Evolutionary conservation across 2,797 vertebrate genomes (phyloP).

Genomic region (Gymnothorax javanicus): DNA sequence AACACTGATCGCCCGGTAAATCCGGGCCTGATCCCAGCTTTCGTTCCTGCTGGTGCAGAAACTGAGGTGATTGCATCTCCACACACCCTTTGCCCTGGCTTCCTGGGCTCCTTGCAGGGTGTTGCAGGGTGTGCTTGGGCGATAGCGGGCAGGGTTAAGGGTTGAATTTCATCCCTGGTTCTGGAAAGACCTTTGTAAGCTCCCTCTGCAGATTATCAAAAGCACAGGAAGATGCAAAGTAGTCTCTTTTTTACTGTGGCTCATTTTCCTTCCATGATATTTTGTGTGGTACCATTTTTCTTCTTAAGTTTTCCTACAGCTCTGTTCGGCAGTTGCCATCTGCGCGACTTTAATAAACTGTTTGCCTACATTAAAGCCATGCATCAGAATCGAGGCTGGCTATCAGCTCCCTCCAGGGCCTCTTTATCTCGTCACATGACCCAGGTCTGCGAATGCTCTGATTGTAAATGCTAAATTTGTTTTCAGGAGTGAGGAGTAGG

Average conservation of each 20-base stretch:
- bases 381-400: not conserved
- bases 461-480: constrained; percentile 13
- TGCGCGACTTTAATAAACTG: constrained; percentile 29
- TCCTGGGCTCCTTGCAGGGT: no score
- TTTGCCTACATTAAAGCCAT: constrained; percentile 15
- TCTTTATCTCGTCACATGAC: constrained; percentile 6
- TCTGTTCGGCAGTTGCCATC: constrained; percentile 13
- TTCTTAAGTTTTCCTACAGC: not conserved
- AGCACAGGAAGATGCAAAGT: not conserved
- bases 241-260: constrained; percentile 15
- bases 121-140: not conserved
- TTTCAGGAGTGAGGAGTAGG: not conserved
- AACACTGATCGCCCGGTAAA: not conserved
- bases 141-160: constrained; percentile 47
- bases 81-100: not conserved
- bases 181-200: constrained; percentile 15
- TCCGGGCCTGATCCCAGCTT: not conserved
- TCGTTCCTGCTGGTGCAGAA: not conserved
- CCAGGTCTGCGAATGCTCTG: not conserved
- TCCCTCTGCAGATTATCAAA: constrained; percentile 30
- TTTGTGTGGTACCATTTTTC: constrained; percentile 1
- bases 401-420: constrained; percentile 1
- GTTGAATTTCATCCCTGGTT: not conserved
- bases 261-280: constrained; percentile 20
- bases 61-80: constrained; percentile 1